phyloP scores from a whole-genome alignment of 2,797 vertebrate species.

The Diceros bicornis region DNA sequence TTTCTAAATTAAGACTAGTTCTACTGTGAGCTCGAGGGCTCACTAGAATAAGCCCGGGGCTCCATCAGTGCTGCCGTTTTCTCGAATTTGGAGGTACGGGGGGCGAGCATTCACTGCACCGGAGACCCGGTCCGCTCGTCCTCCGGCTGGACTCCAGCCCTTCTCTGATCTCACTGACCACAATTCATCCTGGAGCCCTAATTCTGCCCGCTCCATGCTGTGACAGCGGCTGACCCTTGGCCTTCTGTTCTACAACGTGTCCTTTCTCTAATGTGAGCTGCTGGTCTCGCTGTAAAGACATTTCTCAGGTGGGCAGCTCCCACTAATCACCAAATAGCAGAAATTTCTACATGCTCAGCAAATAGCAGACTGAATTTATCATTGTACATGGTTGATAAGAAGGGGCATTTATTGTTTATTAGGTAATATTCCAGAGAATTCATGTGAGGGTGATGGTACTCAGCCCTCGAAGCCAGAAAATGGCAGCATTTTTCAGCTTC shows the following conservation, averaged over 20 bases:
- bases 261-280: slow-evolving; percentile 4
- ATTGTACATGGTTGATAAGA: slow-evolving; percentile 73
- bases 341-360: slow-evolving; percentile 73
- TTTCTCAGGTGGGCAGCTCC: slow-evolving; percentile 62
- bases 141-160: not conserved
- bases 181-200: slow-evolving; percentile 34
- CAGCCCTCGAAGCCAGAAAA: slow-evolving; percentile 53
- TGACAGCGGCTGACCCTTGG: slow-evolving; percentile 34
- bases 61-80: slow-evolving; percentile 4
- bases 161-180: slow-evolving; percentile 34
- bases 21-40: slow-evolving; percentile 17
- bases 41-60: not conserved
- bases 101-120: not conserved
- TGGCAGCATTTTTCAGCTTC: slow-evolving; percentile 76
- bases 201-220: slow-evolving; percentile 1
- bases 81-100: not conserved
- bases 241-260: not conserved
- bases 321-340: slow-evolving; percentile 69
- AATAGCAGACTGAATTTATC: slow-evolving; percentile 75
- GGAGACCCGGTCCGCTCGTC: slow-evolving; percentile 6
- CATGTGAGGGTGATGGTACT: slow-evolving; percentile 47
- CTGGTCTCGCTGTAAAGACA: slow-evolving; percentile 35
- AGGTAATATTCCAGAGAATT: slow-evolving; percentile 74
- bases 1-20: slow-evolving; percentile 36
- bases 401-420: slow-evolving; percentile 80